A percentile compares a stretch with the other conserved stretches of the same genome.
phyloP scores from a whole-genome alignment of 2,113 vertebrate species.

The Haplotaxodon microlepis region DNA sequence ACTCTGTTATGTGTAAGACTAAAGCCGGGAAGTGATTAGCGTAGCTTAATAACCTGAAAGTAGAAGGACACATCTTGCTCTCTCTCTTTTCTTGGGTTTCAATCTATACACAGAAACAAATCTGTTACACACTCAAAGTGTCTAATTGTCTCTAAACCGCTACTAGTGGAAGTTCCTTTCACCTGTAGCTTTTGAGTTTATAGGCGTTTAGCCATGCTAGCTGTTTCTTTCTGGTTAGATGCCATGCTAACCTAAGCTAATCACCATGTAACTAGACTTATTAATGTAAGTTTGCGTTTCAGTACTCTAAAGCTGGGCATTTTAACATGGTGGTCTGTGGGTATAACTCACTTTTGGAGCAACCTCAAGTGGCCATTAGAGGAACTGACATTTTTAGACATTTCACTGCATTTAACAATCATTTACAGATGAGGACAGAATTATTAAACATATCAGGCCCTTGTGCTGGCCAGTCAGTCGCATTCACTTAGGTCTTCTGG shows the following conservation, averaged over 20 bases:
- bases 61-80: neutral
- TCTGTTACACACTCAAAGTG: neutral
- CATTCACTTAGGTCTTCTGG: neutral
- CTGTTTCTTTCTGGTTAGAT: neutral
- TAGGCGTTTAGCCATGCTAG: neutral
- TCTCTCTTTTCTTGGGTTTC: neutral
- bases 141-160: neutral
- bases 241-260: neutral
- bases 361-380: neutral
- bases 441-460: neutral
- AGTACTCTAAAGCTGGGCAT: neutral
- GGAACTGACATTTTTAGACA: neutral
- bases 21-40: neutral
- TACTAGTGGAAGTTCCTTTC: neutral
- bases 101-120: neutral
- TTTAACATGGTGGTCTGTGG: neutral
- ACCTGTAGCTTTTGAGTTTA: neutral
- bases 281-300: neutral
- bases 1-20: neutral
- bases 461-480: neutral
- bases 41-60: neutral
- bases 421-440: neutral
- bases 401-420: neutral
- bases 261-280: neutral
- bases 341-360: neutral